Evolutionary conservation across 2,797 vertebrate species (phyloP), one percentile per base, ranked within the genome.

Genomic region (Coregonus suidteri): DNA sequence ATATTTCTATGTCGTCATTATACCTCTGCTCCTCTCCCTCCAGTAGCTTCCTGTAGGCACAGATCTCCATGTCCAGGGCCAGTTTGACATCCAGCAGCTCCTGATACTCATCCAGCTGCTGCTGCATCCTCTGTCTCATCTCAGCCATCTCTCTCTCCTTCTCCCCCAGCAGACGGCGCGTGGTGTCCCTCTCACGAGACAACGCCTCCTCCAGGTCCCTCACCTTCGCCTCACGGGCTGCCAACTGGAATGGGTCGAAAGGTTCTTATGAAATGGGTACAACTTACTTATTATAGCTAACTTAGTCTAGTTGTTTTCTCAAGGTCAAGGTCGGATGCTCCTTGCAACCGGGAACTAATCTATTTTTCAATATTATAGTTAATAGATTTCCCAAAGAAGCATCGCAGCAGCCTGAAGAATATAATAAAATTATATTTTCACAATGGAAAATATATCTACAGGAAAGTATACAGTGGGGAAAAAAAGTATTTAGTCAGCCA

Each of bases 21-120:
- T 79, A 98, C 97, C 98, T 95, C 91, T 97, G 96, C 92, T 99
- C 98, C 92, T 98, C 98, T 59, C 97, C 98, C 91, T 99, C 98
- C 91, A 99, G 94, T 81, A 99, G 94, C 85, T 98, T 99, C 91
- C 97, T 94, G 88, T 99, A 99, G 65, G 97, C 97, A 0, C 91
- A 94, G 88, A 99, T 99, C 95, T 99, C 98, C 98, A 98, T 98
- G 89, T 99, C 98, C 91, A 99, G 91, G 0, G 97, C 97, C 91
- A 99, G 91, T 76, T 99, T 99, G 91, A 99, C 91, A 90, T 97
- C 98, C 91, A 99, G 94, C 85, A 99, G 95, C 88, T 97, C 97
- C 95, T 99, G 97, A 90, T 99, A 98, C 77, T 99, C 98, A 0
- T 98, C 97, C 90, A 99, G 93, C 92, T 99, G 97, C 89, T 94